Evolutionary conservation across 2,888 invertebrate genomes (phyloP).

Genomic region (Sclerodermus sp.): DNA sequence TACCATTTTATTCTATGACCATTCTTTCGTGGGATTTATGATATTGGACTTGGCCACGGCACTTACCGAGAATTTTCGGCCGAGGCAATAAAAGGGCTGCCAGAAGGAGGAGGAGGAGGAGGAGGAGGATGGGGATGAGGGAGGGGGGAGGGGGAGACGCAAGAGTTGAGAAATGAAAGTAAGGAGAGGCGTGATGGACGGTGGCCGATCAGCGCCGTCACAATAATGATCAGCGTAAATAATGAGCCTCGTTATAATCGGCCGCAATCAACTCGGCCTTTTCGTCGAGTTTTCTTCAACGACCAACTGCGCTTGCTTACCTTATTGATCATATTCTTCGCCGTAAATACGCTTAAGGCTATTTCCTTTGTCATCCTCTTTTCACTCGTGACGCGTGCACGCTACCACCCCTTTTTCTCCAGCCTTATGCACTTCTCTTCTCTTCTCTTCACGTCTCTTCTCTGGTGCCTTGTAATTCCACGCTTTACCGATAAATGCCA

Average conservation of each 20-base stretch:
- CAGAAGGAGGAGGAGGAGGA: conserved; percentile 4
- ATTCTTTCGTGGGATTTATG: conserved; percentile 42
- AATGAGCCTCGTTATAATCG: conserved; percentile 41
- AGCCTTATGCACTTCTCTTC: too few species aligned
- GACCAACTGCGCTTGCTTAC: too few species aligned
- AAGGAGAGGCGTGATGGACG: conserved; percentile 49
- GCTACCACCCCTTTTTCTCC: too few species aligned
- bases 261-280: background rate
- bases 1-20: conserved; percentile 18
- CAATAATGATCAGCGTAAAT: conserved; percentile 54
- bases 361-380: too few species aligned
- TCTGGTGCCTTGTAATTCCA: too few species aligned
- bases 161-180: conserved; percentile 31
- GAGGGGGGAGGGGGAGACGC: conserved; percentile 11
- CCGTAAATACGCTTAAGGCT: too few species aligned
- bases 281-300: too few species aligned
- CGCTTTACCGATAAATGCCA: too few species aligned
- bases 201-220: conserved; percentile 54
- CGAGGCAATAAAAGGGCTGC: conserved; percentile 43
- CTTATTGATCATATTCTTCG: too few species aligned
- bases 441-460: too few species aligned
- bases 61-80: conserved; percentile 46
- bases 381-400: too few species aligned
- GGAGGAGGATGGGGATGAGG: conserved; percentile 3
- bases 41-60: conserved; percentile 44